A percentile compares a stretch with the other conserved stretches of the same genome.
Conservation (phyloP, 2,113 vertebrate species). For the Vidua chalybeata region DNA sequence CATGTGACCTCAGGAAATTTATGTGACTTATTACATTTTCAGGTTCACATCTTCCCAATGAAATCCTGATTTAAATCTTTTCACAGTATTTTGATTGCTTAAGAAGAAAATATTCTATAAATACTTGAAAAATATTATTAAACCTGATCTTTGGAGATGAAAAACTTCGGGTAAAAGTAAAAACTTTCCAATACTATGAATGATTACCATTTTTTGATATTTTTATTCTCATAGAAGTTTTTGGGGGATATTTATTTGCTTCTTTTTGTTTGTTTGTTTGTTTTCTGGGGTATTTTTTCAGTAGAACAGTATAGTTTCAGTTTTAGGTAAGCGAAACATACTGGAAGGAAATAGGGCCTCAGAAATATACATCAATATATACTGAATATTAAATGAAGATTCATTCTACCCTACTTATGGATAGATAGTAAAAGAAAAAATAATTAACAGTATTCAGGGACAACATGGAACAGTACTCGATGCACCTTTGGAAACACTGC, state of each 20-base stretch:
- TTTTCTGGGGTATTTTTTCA: not conserved
- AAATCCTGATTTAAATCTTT: not conserved
- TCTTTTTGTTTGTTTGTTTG: not conserved
- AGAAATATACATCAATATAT: not conserved
- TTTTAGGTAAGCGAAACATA: not conserved
- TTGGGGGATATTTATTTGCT: rapidly evolving
- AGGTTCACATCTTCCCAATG: not conserved
- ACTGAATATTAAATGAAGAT: not conserved
- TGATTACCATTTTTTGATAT: not conserved
- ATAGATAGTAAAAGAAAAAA: not conserved
- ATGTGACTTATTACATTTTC: not conserved
- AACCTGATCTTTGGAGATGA: not conserved
- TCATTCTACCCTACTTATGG: not conserved
- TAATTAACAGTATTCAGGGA: not conserved
- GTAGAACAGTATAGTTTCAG: not conserved
- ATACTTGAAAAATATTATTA: not conserved
- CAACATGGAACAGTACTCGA: not conserved
- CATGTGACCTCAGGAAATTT: not conserved
- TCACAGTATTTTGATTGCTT: not conserved
- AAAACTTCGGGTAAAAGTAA: not conserved
- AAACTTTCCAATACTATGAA: not conserved
- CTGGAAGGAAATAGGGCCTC: not conserved
- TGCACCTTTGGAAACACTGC: not conserved
- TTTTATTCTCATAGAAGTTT: not conserved
- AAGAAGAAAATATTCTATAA: not conserved